phyloP scores from a whole-genome alignment of 2,888 invertebrate genomes.

The Thereva unica region DNA sequence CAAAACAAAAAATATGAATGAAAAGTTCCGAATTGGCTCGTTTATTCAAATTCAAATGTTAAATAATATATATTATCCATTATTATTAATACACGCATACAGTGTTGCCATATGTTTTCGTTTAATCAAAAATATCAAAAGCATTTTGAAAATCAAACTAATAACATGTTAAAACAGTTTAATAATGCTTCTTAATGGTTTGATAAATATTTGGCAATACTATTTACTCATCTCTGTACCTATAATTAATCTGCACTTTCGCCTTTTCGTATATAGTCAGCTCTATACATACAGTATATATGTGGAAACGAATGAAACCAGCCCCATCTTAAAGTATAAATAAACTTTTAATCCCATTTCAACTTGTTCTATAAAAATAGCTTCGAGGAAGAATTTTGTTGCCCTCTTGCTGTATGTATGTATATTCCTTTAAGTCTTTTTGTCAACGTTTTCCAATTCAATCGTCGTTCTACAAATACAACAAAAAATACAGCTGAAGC shows the following conservation, averaged over 20 bases:
- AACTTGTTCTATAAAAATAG: slow-evolving; percentile 11
- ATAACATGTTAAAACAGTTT: too few species aligned
- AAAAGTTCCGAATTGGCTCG: too few species aligned
- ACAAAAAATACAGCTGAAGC: slow-evolving; percentile 10
- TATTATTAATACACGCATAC: too few species aligned
- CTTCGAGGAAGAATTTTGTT: slow-evolving; percentile 15
- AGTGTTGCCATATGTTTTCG: too few species aligned
- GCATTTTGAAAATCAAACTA: too few species aligned
- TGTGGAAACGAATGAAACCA: not conserved
- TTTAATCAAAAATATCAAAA: too few species aligned
- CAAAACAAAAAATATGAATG: too few species aligned
- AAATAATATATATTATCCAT: too few species aligned
- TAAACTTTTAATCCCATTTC: slow-evolving; percentile 23
- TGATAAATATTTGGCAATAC: too few species aligned
- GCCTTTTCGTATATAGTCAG: not conserved
- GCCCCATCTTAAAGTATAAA: slow-evolving; percentile 32
- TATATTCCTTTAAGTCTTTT: slow-evolving; percentile 13
- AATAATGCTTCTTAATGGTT: too few species aligned
- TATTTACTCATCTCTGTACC: slow-evolving; percentile 1
- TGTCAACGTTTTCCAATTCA: slow-evolving; percentile 4
- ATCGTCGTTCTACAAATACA: not conserved
- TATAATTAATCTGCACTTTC: slow-evolving; percentile 15
- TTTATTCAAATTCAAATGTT: too few species aligned
- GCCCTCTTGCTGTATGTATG: slow-evolving; percentile 1
- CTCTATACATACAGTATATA: too few species aligned